A percentile compares a stretch with the other conserved stretches of the same genome.
Conservation (phyloP, 2,113 vertebrate species). For the Hystrix brachyura region DNA sequence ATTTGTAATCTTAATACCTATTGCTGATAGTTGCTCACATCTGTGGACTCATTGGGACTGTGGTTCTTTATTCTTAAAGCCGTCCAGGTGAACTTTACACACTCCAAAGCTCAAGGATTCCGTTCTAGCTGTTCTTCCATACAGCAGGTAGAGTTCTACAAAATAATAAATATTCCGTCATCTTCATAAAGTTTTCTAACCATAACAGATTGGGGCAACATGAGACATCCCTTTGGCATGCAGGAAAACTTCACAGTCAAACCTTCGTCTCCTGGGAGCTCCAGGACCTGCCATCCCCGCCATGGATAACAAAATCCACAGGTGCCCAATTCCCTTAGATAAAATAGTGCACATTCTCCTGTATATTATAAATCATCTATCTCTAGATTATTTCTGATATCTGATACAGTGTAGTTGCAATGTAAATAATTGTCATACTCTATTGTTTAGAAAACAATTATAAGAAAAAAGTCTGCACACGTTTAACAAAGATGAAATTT, state of each 20-base stretch:
- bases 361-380: neutral
- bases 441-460: neutral
- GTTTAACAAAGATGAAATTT: neutral
- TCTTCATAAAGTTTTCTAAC: neutral
- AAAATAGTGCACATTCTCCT: neutral
- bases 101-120: neutral
- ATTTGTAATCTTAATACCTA: neutral
- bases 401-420: neutral
- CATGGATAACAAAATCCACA: neutral
- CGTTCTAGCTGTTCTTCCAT: neutral
- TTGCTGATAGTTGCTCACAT: neutral
- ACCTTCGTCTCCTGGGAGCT: neutral
- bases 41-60: neutral
- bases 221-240: neutral
- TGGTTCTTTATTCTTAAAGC: neutral
- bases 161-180: neutral
- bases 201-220: neutral
- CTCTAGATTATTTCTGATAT: neutral
- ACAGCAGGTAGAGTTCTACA: neutral
- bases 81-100: neutral
- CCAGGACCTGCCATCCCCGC: too few relatives aligned
- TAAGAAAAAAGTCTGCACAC: neutral
- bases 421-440: neutral
- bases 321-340: neutral
- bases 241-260: neutral